These are phyloP conservation scores for Pinna nobilis DNA, from an alignment of 1,140 invertebrate species.

Conservation along the genomic window DNA sequence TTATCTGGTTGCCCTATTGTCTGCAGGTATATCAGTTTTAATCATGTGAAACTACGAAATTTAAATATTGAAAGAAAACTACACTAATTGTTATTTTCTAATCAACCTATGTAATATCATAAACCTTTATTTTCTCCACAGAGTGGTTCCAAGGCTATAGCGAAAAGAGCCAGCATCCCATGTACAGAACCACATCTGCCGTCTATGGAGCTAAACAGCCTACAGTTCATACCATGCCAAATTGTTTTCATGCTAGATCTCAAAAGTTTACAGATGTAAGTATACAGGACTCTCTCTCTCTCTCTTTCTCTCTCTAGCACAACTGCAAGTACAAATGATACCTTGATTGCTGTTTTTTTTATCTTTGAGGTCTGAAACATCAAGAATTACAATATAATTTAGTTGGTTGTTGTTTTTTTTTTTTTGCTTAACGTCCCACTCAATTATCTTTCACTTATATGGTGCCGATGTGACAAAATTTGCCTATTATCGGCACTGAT, in stretches of 20 bases:
- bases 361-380: no score
- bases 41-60: no score
- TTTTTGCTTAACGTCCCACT: no score
- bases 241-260: conserved; percentile 65
- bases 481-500: no score
- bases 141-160: conserved; percentile 69
- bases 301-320: no score
- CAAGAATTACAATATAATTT: no score
- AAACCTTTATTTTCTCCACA: conserved; percentile 26
- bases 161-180: conserved; percentile 64
- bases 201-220: conserved; percentile 64
- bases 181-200: conserved; percentile 69
- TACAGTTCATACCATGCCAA: conserved; percentile 71
- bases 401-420: no score
- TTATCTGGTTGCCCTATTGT: no score
- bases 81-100: not conserved
- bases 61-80: not conserved
- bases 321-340: not conserved
- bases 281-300: not conserved
- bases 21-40: no score
- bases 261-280: conserved; percentile 71
- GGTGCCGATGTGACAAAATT: no score
- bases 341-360: no score
- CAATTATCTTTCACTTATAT: no score
- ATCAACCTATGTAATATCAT: not conserved